Base-by-base conservation (phyloP, 2,113 vertebrate species). In the Columba janthina region DNA sequence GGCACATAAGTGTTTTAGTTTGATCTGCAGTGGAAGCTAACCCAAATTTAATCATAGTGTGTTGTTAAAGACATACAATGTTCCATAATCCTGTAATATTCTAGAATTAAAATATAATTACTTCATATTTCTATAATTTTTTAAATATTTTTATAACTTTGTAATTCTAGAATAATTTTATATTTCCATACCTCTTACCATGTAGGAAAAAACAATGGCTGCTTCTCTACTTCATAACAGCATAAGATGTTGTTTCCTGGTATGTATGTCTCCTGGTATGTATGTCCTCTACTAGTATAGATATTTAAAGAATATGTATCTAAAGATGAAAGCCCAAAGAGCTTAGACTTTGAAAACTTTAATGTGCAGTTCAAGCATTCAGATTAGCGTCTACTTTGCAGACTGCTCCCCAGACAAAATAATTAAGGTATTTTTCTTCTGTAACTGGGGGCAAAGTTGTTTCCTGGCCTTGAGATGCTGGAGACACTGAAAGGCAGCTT, bases 401-500 rank as follows among this genome's bases (percentile, higher is more conserved):
- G 75, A 15, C 79, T 76, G 29, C 46, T 85, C n/a, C 31, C 64
- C 65, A 90, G 90, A 85, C 72, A 56, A 64, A 74, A 74, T 77
- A 93, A 93, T 86, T 4, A n/a, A 24, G 44, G 60, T 53, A 71
- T 92, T 93, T 95, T 90, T 80, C 79, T 91, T 67, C 85, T 96
- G 25, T 74, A 42, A 53, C 64, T 48, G 74, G 48, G 46, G 60
- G 38, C 11, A 6, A 83, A 90, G 79, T 29, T 48, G 50, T 48
- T 94, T 93, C 92, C 92, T 90, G 92, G 66, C 79, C 82, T 38
- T 12, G 64, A 67, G 78, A 84, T 48, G 72, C 24, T 67, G 74
- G 60, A 95, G 92, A 62, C 28, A 1, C 5, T 17, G 48, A 56
- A 66, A 92, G 56, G 72, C 15, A 6, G 66, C 88, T n/a, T 56